A percentile compares a stretch with the other conserved stretches of the same genome.
phyloP scores from a whole-genome alignment of 2,797 vertebrate species.

The Darevskia nairensis region DNA sequence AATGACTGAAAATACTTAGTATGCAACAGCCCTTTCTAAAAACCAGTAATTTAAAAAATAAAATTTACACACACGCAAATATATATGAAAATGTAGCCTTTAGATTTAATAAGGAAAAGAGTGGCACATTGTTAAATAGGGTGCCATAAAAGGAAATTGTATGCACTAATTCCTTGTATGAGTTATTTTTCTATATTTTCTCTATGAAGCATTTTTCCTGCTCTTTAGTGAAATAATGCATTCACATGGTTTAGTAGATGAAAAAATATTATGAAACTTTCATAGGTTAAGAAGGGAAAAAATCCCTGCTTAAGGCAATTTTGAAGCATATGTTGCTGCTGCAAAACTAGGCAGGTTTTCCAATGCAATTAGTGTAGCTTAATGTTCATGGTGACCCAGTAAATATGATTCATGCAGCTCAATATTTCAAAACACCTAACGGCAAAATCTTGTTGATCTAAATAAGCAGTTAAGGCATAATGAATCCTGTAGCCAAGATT shows the following conservation, averaged over 20 bases:
- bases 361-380: conserved; percentile 75
- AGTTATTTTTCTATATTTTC: not conserved
- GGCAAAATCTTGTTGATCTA: conserved; percentile 64
- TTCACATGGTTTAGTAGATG: conserved; percentile 51
- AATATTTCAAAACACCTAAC: conserved; percentile 72
- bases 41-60: no score
- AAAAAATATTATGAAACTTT: conserved; percentile 58
- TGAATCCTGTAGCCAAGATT: not conserved
- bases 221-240: conserved; percentile 54
- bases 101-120: conserved; percentile 17
- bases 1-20: no score
- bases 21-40: no score
- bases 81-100: not conserved
- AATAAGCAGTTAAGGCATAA: conserved; percentile 38
- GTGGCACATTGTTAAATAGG: conserved; percentile 18
- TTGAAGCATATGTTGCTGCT: conserved; percentile 54
- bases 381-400: conserved; percentile 71
- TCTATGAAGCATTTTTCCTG: conserved; percentile 13
- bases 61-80: not conserved
- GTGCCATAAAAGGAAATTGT: not conserved
- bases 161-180: not conserved
- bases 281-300: conserved; percentile 30
- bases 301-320: conserved; percentile 55
- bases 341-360: conserved; percentile 59
- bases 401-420: conserved; percentile 70